phyloP scores from a whole-genome alignment of 2,113 vertebrate genomes.

The Meleagris gallopavo region DNA sequence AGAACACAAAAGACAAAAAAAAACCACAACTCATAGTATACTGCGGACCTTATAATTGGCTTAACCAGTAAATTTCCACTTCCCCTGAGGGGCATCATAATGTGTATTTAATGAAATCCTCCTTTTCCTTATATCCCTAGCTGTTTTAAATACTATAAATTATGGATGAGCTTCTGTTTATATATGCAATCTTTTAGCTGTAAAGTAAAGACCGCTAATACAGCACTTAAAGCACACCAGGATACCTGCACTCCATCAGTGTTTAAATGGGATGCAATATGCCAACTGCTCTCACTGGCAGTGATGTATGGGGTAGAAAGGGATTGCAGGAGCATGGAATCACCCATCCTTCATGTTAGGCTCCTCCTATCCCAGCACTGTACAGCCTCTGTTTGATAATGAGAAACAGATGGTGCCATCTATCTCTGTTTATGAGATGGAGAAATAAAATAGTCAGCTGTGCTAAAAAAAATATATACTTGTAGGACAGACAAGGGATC shows the following conservation, averaged over 20 bases:
- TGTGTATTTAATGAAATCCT: slow-evolving; percentile 59
- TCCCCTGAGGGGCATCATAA: slow-evolving; percentile 36
- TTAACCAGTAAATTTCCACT: slow-evolving; percentile 35
- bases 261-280: background rate
- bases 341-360: background rate
- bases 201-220: slow-evolving; percentile 47
- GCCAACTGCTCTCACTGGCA: background rate
- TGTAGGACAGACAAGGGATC: background rate
- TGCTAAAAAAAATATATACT: background rate
- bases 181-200: slow-evolving; percentile 37
- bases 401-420: slow-evolving; percentile 46
- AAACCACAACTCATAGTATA: background rate
- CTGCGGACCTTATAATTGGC: slow-evolving; percentile 13
- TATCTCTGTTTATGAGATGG: slow-evolving; percentile 4
- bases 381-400: background rate
- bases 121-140: slow-evolving; percentile 6
- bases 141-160: slow-evolving; percentile 43
- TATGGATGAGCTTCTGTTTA: slow-evolving; percentile 56
- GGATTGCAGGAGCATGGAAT: background rate
- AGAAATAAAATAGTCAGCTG: slow-evolving; percentile 34
- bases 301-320: background rate
- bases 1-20: background rate
- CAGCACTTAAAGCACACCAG: background rate
- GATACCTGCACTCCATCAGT: background rate
- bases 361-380: background rate